A percentile compares a stretch with the other conserved stretches of the same genome.
Conservation (phyloP, 2,888 invertebrate genomes). For the Scaptomyza reducta region DNA sequence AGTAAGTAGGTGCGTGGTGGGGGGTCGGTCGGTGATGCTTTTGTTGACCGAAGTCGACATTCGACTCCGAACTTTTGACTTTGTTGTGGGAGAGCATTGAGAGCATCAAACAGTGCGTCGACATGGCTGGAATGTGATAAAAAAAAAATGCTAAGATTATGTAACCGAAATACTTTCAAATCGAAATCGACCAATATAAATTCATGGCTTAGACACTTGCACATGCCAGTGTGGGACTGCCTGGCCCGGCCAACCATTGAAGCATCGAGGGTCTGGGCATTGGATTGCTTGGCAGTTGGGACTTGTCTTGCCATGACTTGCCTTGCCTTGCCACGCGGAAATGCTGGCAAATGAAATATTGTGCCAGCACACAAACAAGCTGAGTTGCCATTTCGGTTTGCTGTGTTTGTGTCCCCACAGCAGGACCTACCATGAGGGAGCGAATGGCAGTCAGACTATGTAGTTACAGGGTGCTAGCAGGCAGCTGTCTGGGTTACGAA, state of each 20-base stretch:
- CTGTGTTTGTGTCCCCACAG: conserved; percentile 26
- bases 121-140: conserved; percentile 70
- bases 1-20: background rate
- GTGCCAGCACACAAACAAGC: conserved; percentile 54
- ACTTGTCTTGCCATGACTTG: background rate
- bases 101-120: conserved; percentile 65
- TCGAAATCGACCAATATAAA: conserved; percentile 79
- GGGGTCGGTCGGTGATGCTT: background rate
- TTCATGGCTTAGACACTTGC: conserved; percentile 76
- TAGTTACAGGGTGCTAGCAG: conserved; percentile 8
- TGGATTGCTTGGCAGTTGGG: conserved; percentile 30
- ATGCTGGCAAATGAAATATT: conserved; percentile 70
- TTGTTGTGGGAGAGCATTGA: conserved; percentile 17
- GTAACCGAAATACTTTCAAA: conserved; percentile 75
- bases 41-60: conserved; percentile 24
- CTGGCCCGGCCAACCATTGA: conserved; percentile 8
- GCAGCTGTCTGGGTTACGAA: conserved; percentile 21
- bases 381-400: conserved; percentile 55
- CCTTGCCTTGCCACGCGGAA: conserved; percentile 26
- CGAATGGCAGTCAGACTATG: background rate
- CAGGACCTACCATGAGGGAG: no score
- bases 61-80: conserved; percentile 29
- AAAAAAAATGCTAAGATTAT: conserved; percentile 69
- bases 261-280: conserved; percentile 3
- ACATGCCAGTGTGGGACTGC: conserved; percentile 55